Evolutionary conservation across 23 tunicate species (phyloP).

Genomic region (Ciona savignyi): DNA sequence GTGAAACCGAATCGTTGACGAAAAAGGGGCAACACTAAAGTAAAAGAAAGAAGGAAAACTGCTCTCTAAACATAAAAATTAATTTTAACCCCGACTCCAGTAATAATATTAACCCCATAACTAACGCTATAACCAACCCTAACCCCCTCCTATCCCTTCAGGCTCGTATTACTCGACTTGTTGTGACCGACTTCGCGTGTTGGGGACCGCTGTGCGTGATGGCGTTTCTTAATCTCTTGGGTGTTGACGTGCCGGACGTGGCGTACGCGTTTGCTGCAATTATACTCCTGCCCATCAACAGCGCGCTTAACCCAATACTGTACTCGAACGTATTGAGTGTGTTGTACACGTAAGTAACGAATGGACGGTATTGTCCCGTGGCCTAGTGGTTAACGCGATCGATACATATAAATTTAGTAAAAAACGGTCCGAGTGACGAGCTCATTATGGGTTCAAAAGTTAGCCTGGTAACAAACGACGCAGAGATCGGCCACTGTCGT

Average conservation of each 20-base stretch:
- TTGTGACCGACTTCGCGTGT: conserved; percentile 60
- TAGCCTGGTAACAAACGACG: background rate
- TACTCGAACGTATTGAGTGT: conserved; percentile 59
- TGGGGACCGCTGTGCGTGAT: conserved; percentile 81
- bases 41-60: too few species aligned
- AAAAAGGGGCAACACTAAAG: too few species aligned
- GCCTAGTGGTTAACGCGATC: background rate
- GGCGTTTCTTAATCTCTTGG: conserved; percentile 46
- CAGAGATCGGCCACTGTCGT: too few species aligned
- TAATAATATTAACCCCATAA: too few species aligned
- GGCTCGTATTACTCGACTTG: conserved; percentile 81
- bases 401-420: background rate
- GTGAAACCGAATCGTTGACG: too few species aligned
- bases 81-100: too few species aligned
- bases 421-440: background rate
- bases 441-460: too few species aligned
- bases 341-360: conserved; percentile 21
- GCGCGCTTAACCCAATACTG: conserved; percentile 83
- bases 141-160: too few species aligned
- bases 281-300: conserved; percentile 71
- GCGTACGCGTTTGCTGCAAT: conserved; percentile 75
- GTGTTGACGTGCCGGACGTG: conserved; percentile 43
- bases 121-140: background rate
- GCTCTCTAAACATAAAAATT: too few species aligned
- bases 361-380: background rate